phyloP scores from a whole-genome alignment of 2,888 invertebrate species.

The Dorcus parallelipipedus region DNA sequence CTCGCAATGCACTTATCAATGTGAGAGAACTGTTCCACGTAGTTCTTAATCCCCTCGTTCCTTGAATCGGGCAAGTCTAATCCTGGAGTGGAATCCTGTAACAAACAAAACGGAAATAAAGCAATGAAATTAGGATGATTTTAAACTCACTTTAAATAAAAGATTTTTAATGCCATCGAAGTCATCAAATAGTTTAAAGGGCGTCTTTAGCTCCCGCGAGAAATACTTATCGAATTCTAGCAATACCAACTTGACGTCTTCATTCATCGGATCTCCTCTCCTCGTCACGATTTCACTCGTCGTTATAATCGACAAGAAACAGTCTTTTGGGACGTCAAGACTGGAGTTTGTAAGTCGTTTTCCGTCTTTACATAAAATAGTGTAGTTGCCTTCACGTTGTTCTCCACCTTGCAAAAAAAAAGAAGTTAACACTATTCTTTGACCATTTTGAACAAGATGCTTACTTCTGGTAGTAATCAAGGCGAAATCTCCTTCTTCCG shows the following conservation, averaged over 20 bases:
- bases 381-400: constrained; percentile 39
- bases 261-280: constrained; percentile 38
- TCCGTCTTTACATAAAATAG: constrained; percentile 62
- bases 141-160: constrained; percentile 54
- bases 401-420: too few species aligned
- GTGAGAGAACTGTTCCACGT: constrained; percentile 55
- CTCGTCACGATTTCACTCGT: constrained; percentile 60
- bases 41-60: constrained; percentile 53
- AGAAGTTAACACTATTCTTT: too few species aligned
- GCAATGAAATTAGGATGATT: background rate
- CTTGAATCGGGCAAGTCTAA: constrained; percentile 49
- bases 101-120: constrained; percentile 9
- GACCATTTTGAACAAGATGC: too few species aligned
- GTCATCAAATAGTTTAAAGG: constrained; percentile 57
- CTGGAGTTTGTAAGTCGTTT: constrained; percentile 52
- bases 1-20: constrained; percentile 42
- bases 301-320: constrained; percentile 57
- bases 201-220: constrained; percentile 45
- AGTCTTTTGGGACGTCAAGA: constrained; percentile 53
- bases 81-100: constrained; percentile 56
- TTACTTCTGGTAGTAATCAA: constrained; percentile 48
- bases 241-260: constrained; percentile 34
- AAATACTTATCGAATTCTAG: constrained; percentile 37
- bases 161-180: constrained; percentile 56
- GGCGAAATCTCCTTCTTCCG: constrained; percentile 56